Evolutionary conservation across 2,797 vertebrate genomes (phyloP).

Genomic region (Chrosomus eos): DNA sequence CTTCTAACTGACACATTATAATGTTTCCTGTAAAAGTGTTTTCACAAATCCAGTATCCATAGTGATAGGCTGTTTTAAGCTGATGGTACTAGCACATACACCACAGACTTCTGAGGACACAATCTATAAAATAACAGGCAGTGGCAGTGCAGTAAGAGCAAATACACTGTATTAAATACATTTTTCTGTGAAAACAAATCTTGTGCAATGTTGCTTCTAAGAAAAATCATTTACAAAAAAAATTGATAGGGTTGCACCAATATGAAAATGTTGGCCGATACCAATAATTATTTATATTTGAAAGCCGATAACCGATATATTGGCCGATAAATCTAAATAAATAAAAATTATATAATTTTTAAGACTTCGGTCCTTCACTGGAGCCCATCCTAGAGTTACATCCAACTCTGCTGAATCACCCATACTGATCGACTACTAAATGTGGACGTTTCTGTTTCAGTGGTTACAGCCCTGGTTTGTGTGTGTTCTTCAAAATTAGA

Average conservation of each 20-base stretch:
- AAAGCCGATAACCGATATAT: too few species aligned
- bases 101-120: not conserved
- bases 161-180: not conserved
- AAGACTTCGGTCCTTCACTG: not conserved
- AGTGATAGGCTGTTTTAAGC: not conserved
- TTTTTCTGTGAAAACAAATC: not conserved
- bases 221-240: not conserved
- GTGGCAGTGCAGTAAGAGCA: not conserved
- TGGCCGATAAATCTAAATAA: too few species aligned
- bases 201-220: not conserved
- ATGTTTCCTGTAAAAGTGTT: not conserved
- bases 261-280: too few species aligned
- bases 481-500: not conserved
- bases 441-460: not conserved
- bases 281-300: too few species aligned
- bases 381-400: not conserved
- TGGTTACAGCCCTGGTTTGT: not conserved
- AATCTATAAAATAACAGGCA: not conserved
- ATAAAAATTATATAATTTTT: too few species aligned
- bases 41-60: not conserved
- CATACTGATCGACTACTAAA: not conserved
- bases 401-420: not conserved
- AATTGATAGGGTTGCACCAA: too few species aligned
- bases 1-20: not conserved
- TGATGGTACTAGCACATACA: not conserved